Evolutionary conservation across 2,113 vertebrate genomes (phyloP), one percentile per base, ranked within the genome.

Genomic region (Ivindomyrus marchei): DNA sequence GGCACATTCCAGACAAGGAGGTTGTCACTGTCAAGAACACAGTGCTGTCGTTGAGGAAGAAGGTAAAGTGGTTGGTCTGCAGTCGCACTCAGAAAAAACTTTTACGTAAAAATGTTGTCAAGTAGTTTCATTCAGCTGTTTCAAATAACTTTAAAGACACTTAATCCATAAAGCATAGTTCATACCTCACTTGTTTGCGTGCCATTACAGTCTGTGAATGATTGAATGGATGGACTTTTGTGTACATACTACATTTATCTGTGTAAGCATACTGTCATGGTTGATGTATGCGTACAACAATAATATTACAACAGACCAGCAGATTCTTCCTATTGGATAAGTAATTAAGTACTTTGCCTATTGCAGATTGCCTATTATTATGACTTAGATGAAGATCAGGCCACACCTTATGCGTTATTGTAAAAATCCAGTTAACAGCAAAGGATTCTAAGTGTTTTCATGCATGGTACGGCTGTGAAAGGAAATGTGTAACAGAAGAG

Each of bases 1-100:
- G 97, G 92, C 96, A 96, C 2, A 94, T 99, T 88, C 94, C 95
- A 0, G 89, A 94, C 89, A 98, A 97, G 97, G 97, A 99, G 91
- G 94, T 98, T 93, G 95, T 95, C 90, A 95, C 96, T 87, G 94
- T 98, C 91, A 97, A 94, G 94, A 97, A 99, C 90, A 93, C 95
- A 0, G 95, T 99, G 80, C 94, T 93, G 93, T 97, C 91, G 50
- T 96, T 99, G 2, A 96, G 95, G 36, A 95, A 96, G 89, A 99
- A 99, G 97, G 98, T 98, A 93, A 46, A 0, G 3, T 83, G 21
- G 6, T 42, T 86, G 39, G 36, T 24, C 5, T 88, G 45, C 9
- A 66, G 39, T 47, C 49, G 11, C 45, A 70, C n/a, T 70, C 62
- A 70, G 31, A 70, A 66, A 70, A 70, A 70, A 70, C 50, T 1